Evolutionary conservation across 2,888 invertebrate genomes (phyloP), one percentile per base, ranked within the genome.

Genomic region (Leptarthrus brevirostris): DNA sequence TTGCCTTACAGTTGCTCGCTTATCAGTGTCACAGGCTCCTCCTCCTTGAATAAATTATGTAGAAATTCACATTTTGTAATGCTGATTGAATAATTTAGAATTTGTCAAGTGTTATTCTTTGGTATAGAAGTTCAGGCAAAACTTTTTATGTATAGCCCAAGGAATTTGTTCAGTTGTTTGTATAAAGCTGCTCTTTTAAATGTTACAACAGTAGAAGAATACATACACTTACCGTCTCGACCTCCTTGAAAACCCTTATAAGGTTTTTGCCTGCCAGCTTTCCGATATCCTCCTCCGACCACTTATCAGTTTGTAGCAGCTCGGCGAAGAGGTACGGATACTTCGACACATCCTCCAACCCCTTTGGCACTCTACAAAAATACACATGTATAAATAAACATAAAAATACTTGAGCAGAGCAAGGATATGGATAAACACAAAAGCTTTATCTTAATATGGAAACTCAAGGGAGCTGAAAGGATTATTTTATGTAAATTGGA

Each of bases 301-400:
- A 95, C 79, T 88, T 87, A 74, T 93, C 92, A 84, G 94, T 93
- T 77, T 92, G 91, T 79, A 94, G 87, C 76, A 94, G 86, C 80
- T 93, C 91, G 16, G 93, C 93, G 82, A 95, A 87, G 78, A 95
- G 87, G 84, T 93, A 90, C 66, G 94, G 95, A 86, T 94, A 95
- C 80, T 91, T 91, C 76, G 94, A 94, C 77, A 94, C 94, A 83
- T 94, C 94, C 85, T 94, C 93, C 78, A 94, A 86, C 79, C 95
- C 93, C 80, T 89, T 90, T 34, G 95, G 94, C 74, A 85, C 85
- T 76, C 85, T 85, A 73, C 20, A 74, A 74, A 30, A n/a, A n/a
- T n/a, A n/a, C n/a, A n/a, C n/a, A n/a, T n/a, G 36, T 22, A 36
- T 44, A 20, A 47, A 47, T 40, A 47, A 24, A 18, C 36, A 44